Evolutionary conservation across 2,113 vertebrate genomes (phyloP).

Genomic region (Tragelaphus scriptus): DNA sequence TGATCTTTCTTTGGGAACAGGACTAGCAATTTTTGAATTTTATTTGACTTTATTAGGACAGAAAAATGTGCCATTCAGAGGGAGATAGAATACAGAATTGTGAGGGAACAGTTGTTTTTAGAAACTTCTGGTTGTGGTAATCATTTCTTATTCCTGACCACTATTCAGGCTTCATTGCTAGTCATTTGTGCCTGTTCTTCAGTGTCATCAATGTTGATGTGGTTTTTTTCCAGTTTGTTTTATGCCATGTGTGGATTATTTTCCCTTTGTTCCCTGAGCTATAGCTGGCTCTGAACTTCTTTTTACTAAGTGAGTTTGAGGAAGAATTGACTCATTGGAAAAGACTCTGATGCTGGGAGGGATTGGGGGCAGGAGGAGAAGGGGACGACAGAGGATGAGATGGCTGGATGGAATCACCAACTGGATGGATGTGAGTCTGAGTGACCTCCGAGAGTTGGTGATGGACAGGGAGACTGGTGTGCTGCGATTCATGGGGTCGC

Average conservation of each 20-base stretch:
- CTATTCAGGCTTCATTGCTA: neutral
- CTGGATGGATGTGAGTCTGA: rapidly evolving
- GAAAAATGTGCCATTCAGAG: neutral
- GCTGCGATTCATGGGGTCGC: too few species aligned
- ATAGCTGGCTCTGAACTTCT: neutral
- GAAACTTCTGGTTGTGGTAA: neutral
- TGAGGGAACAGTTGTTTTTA: neutral
- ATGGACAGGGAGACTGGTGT: too few species aligned
- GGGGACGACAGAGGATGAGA: too few species aligned
- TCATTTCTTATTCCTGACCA: neutral
- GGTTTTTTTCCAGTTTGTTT: neutral
- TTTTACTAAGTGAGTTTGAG: neutral
- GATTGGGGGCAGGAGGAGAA: too few species aligned
- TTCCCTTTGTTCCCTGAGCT: neutral
- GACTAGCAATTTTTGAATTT: neutral
- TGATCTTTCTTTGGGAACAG: neutral
- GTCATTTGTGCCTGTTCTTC: neutral
- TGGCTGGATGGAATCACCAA: too few species aligned
- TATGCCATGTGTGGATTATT: neutral
- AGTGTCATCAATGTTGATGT: neutral
- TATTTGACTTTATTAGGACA: neutral
- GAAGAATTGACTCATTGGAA: neutral
- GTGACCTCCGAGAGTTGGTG: too few species aligned
- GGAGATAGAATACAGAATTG: neutral
- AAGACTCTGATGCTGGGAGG: too few species aligned